These are phyloP conservation scores for Caenorhabditis afra DNA, from an alignment of 2,888 invertebrate species.

Conservation along the genomic window DNA sequence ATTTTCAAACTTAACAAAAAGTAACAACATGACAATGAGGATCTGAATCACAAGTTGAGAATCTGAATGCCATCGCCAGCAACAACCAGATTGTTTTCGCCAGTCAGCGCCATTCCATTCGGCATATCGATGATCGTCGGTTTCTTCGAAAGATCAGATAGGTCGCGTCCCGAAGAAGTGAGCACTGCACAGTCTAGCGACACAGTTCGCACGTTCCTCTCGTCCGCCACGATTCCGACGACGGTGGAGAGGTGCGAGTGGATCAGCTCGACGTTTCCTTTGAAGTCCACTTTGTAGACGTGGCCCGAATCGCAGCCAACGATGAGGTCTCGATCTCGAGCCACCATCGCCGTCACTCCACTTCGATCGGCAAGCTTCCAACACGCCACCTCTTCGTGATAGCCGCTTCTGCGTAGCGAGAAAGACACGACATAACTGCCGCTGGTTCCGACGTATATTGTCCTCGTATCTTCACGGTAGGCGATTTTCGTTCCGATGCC, in stretches of 20 bases:
- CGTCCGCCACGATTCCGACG: slow-evolving; percentile 28
- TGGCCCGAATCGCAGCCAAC: slow-evolving; percentile 47
- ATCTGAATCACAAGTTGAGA: no score
- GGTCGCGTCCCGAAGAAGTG: neutral
- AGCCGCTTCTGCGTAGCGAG: neutral
- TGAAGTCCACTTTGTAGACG: slow-evolving; percentile 8
- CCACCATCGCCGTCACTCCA: slow-evolving; percentile 30
- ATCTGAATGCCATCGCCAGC: slow-evolving; percentile 37
- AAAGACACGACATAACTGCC: slow-evolving; percentile 36
- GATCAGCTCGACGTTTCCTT: neutral
- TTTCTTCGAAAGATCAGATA: neutral
- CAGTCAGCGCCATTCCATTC: slow-evolving; percentile 35
- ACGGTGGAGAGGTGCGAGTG: slow-evolving; percentile 43
- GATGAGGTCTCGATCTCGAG: neutral
- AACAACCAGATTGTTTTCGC: slow-evolving; percentile 3
- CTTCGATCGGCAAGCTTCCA: slow-evolving; percentile 31
- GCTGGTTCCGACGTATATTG: slow-evolving; percentile 27
- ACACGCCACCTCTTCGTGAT: slow-evolving; percentile 1
- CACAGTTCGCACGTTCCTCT: neutral
- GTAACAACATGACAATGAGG: no score
- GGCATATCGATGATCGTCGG: slow-evolving; percentile 45
- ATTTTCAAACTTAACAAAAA: slow-evolving; percentile 3
- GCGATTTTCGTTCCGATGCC: slow-evolving; percentile 37
- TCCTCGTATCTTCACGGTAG: neutral
- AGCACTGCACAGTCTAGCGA: slow-evolving; percentile 44